Evolutionary conservation across 2,888 invertebrate genomes (phyloP), one percentile per base, ranked within the genome.

Genomic region (Drosophila mulleri): DNA sequence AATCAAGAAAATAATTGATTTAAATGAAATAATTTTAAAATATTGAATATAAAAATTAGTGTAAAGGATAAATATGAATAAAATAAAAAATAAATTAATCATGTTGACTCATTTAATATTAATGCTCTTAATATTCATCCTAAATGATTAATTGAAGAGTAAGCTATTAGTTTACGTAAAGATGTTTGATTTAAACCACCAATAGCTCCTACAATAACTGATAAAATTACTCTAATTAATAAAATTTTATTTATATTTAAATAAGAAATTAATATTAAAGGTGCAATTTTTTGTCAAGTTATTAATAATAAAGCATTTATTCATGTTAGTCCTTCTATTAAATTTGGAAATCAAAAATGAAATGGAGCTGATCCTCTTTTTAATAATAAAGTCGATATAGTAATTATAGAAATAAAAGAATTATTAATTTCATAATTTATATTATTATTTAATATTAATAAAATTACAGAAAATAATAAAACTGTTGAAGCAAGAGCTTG

Each of bases 221-320:
- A 94, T 47, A 93, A 47, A 74, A 94, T 87, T 91, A 94, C 93
- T 88, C 93, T 91, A 64, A 93, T 75, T 72, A 92, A 83, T 87
- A 94, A 85, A 90, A 94, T 92, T 82, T 92, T 91, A 83, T 91
- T 91, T 90, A 93, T 92, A 87, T 92, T 90, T 90, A 93, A 92
- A 91, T 94, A 94, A 57, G 93, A 94, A 50, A 94, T 82, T 87
- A 95, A 79, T 91, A 94, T 93, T 93, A 95, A 92, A 3, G 95
- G 95, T 42, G 94, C 93, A 93, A 95, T 94, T 94, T 95, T 95
- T 95, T 95, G 95, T 93, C 94, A 95, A 0, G 94, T 94, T 93
- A 94, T 93, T 93, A 95, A 90, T 88, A 95, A 92, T 86, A 94
- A 91, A 70, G 92, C 91, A 92, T 94, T 95, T 76, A 93, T 90